phyloP scores from a whole-genome alignment of 2,888 invertebrate species.

The Apodemia mormo region DNA sequence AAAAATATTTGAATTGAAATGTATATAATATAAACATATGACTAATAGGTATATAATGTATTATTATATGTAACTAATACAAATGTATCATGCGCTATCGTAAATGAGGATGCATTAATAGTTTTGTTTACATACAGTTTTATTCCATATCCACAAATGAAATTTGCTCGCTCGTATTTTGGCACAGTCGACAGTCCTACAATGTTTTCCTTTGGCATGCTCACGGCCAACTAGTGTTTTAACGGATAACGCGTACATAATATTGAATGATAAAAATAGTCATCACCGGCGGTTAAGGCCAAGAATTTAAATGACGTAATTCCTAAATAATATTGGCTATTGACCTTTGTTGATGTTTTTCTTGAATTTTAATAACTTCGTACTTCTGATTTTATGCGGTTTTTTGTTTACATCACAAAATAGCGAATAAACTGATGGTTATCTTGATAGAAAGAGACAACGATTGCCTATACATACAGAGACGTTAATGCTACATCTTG shows the following conservation, averaged over 20 bases:
- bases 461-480: no score
- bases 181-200: slow-evolving; percentile 2
- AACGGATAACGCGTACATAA: slow-evolving; percentile 47
- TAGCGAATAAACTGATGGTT: no score
- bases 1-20: no score
- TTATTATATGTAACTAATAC: not conserved
- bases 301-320: slow-evolving; percentile 20
- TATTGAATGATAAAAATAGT: slow-evolving; percentile 65
- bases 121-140: slow-evolving; percentile 6
- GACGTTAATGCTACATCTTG: no score
- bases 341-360: not conserved
- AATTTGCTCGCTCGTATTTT: not conserved
- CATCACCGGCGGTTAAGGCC: slow-evolving; percentile 45
- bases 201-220: slow-evolving; percentile 38
- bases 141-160: slow-evolving; percentile 8
- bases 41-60: not conserved
- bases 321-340: not conserved
- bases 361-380: not conserved
- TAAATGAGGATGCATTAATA: not conserved
- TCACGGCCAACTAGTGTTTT: slow-evolving; percentile 38
- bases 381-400: not conserved
- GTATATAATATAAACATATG: no score
- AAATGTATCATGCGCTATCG: not conserved
- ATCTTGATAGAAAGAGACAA: no score
- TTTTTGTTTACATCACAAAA: no score